phyloP scores from a whole-genome alignment of 1,140 invertebrate species.

The Belonocnema kinseyi region DNA sequence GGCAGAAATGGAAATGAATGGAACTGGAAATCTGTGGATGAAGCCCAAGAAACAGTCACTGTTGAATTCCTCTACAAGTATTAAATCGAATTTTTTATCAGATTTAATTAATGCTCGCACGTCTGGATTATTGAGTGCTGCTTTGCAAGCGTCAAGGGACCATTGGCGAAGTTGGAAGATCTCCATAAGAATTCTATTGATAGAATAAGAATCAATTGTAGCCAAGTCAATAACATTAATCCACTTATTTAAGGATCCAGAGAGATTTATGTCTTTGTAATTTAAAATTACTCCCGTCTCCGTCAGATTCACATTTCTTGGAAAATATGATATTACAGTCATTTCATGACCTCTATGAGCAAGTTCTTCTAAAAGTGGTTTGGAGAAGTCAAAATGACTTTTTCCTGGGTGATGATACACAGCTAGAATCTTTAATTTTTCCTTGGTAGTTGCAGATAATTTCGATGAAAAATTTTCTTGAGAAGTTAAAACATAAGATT shows the following conservation, averaged over 20 bases:
- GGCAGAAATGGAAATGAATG: slow-evolving; percentile 77
- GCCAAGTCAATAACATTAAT: slow-evolving; percentile 67
- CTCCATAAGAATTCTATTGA: slow-evolving; percentile 22
- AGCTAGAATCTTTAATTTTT: slow-evolving; percentile 77
- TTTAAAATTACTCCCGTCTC: slow-evolving; percentile 63
- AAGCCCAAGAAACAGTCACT: slow-evolving; percentile 81
- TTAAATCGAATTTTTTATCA: slow-evolving; percentile 78
- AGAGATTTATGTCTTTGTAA: slow-evolving; percentile 74
- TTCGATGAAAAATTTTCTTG: background rate
- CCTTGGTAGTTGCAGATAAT: background rate
- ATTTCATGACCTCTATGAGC: slow-evolving; percentile 81
- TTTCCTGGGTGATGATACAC: slow-evolving; percentile 80
- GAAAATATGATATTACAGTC: slow-evolving; percentile 82
- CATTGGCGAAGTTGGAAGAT: slow-evolving; percentile 33
- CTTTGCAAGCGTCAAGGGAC: slow-evolving; percentile 67
- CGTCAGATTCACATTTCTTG: slow-evolving; percentile 15
- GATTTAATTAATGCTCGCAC: slow-evolving; percentile 75
- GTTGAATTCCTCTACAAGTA: slow-evolving; percentile 81
- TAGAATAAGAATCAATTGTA: slow-evolving; percentile 2
- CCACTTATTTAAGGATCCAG: slow-evolving; percentile 49
- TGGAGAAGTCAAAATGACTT: slow-evolving; percentile 83
- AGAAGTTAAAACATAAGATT: no score
- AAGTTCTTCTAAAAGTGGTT: slow-evolving; percentile 80
- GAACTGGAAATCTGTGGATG: slow-evolving; percentile 72
- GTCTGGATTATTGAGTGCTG: slow-evolving; percentile 72